A percentile compares a stretch with the other conserved stretches of the same genome.
Evolutionary conservation across 2,797 vertebrate genomes (phyloP).

Genomic region (Rhabdomys pumilio): DNA sequence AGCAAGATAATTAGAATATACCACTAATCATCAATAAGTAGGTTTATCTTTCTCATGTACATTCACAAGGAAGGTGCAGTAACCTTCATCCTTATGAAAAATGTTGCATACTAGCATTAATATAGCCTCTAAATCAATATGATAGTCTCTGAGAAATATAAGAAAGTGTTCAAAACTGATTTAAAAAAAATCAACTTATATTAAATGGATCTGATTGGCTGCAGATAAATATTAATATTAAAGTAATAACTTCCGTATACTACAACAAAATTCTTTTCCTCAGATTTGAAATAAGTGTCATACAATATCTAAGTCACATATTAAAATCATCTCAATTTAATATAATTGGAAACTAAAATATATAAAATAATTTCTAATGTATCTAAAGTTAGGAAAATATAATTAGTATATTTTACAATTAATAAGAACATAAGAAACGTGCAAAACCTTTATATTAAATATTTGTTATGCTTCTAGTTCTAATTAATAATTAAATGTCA

Average conservation of each 20-base stretch:
- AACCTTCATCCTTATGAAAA: background rate
- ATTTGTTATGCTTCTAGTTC: background rate
- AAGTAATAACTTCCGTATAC: background rate
- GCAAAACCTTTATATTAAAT: background rate
- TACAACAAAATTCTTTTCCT: background rate
- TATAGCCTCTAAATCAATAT: background rate
- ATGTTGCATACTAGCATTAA: background rate
- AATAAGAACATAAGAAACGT: background rate
- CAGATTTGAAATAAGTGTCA: background rate
- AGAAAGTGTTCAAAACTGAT: background rate
- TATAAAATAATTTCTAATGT: background rate
- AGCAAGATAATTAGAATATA: slow-evolving; percentile 45
- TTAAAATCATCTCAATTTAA: background rate
- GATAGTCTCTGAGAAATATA: background rate
- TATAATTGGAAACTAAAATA: background rate
- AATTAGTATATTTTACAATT: background rate
- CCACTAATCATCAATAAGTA: background rate
- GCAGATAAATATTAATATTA: background rate
- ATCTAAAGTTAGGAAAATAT: background rate
- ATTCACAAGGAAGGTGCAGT: background rate
- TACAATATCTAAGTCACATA: background rate
- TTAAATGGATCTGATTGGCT: background rate
- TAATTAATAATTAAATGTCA: background rate
- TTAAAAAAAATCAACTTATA: background rate
- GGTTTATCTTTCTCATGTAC: background rate